Evolutionary conservation across 2,113 vertebrate genomes (phyloP).

Genomic region (Lichenostomus cassidix): DNA sequence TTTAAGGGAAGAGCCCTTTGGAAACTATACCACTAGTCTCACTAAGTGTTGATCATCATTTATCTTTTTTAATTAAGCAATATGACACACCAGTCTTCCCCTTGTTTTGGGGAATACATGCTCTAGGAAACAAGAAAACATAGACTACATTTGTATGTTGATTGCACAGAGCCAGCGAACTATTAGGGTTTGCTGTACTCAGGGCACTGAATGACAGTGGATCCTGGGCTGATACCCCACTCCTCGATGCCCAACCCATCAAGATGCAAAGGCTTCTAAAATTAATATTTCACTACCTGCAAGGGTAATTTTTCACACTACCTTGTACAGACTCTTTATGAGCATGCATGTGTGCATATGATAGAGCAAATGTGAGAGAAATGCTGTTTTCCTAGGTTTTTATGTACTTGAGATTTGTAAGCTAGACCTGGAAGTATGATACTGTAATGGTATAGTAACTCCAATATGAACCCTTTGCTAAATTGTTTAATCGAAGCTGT

Average conservation of each 20-base stretch:
- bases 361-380: neutral
- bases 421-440: neutral
- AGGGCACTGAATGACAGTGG: rapidly evolving
- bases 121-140: neutral
- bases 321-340: neutral
- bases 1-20: neutral
- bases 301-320: neutral
- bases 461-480: neutral
- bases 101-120: neutral
- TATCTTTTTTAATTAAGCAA: neutral
- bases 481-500: neutral
- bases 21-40: neutral
- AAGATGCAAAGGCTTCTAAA: neutral
- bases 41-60: neutral
- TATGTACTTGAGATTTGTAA: neutral
- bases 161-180: neutral
- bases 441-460: neutral
- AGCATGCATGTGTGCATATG: neutral
- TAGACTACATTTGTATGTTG: neutral
- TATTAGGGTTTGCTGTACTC: neutral
- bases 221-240: neutral
- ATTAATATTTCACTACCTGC: neutral
- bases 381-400: neutral
- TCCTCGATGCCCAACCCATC: rapidly evolving
- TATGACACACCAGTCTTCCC: neutral